Evolutionary conservation across 2,113 vertebrate genomes (phyloP).

Genomic region (Coptodon bakossiorum): DNA sequence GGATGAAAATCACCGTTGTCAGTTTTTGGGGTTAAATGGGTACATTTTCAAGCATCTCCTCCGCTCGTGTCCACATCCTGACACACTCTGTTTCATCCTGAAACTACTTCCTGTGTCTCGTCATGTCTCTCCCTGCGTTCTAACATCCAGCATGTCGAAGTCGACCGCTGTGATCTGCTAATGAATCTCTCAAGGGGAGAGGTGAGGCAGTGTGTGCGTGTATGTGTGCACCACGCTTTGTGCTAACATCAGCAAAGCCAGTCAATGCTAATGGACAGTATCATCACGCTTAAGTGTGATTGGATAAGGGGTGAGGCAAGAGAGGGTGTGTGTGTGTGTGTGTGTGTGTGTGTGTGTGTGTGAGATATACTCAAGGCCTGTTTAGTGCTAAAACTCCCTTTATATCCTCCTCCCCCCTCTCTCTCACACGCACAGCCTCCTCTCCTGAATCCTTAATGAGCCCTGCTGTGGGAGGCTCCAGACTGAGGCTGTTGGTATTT

Average conservation of each 20-base stretch:
- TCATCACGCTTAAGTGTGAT: conserved; percentile 50
- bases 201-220: background rate
- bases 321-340: background rate
- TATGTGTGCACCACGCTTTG: background rate
- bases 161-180: background rate
- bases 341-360: background rate
- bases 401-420: background rate
- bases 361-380: background rate
- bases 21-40: background rate
- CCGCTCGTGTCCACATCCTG: background rate
- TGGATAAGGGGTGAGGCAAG: conserved; percentile 33
- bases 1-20: background rate
- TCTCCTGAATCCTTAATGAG: conserved; percentile 2
- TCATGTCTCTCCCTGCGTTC: background rate
- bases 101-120: background rate
- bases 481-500: background rate
- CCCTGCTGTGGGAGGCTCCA: background rate
- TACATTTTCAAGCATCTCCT: background rate
- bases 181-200: conserved; percentile 31
- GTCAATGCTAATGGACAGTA: conserved; percentile 50
- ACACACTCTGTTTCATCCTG: background rate
- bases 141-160: background rate
- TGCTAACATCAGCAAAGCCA: conserved; percentile 47
- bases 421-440: background rate
- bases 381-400: background rate